Evolutionary conservation across 2,888 invertebrate genomes (phyloP).

Genomic region (Exocentrus adspersus): DNA sequence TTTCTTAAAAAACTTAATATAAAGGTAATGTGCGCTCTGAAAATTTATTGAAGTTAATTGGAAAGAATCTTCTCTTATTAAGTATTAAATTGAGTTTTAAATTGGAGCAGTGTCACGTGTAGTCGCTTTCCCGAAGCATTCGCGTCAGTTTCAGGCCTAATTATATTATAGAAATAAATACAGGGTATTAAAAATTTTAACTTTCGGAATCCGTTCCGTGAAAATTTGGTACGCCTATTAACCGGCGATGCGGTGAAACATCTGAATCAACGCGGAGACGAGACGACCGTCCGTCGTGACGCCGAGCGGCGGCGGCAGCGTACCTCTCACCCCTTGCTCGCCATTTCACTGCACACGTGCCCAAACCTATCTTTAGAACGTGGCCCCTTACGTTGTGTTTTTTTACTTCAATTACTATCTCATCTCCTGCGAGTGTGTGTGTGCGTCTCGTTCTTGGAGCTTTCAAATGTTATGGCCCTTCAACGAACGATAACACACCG

Average conservation of each 20-base stretch:
- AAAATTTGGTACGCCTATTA: slow-evolving; percentile 3
- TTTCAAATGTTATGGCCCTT: slow-evolving; percentile 12
- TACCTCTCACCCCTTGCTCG: slow-evolving; percentile 39
- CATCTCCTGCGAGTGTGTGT: neutral
- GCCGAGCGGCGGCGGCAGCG: slow-evolving; percentile 34
- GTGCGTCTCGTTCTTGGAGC: slow-evolving; percentile 19
- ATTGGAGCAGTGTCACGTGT: too few species aligned
- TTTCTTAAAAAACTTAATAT: neutral
- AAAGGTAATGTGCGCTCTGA: too few species aligned
- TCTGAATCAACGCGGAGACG: slow-evolving; percentile 44
- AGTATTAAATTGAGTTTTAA: too few species aligned
- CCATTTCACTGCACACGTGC: slow-evolving; percentile 59
- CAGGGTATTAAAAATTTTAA: too few species aligned
- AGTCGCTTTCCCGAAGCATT: too few species aligned
- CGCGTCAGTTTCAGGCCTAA: too few species aligned
- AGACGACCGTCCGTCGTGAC: slow-evolving; percentile 43
- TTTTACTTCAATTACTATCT: slow-evolving; percentile 23
- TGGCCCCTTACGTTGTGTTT: slow-evolving; percentile 59
- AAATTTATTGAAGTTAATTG: too few species aligned
- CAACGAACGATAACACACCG: too few species aligned
- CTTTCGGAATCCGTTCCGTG: too few species aligned
- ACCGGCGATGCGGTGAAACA: slow-evolving; percentile 33
- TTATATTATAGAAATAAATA: too few species aligned
- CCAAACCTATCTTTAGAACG: slow-evolving; percentile 63
- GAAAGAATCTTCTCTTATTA: too few species aligned